These are phyloP conservation scores for Ochropacha duplaris DNA, from an alignment of 2,888 invertebrate genomes.

Conservation along the genomic window DNA sequence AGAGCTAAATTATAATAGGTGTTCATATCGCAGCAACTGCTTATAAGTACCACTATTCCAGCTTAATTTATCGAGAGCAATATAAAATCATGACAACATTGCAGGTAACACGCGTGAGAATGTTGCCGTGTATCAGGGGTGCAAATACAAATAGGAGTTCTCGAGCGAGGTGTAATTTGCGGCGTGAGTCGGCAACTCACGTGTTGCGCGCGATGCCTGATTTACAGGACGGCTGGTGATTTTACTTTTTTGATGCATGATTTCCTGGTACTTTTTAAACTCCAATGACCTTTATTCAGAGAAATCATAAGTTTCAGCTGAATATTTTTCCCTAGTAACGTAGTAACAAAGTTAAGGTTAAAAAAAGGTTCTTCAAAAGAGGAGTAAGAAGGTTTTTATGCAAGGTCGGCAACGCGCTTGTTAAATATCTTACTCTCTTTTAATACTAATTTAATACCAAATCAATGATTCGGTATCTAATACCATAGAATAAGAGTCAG, in stretches of 20 bases:
- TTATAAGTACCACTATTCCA: not conserved
- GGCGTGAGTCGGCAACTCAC: slow-evolving; percentile 36
- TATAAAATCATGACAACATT: not conserved
- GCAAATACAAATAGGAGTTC: slow-evolving; percentile 10
- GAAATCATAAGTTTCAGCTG: not conserved
- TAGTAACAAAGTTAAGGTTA: too few relatives aligned
- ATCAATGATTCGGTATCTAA: too few relatives aligned
- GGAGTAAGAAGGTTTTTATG: too few relatives aligned
- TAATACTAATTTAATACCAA: too few relatives aligned
- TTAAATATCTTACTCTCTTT: too few relatives aligned
- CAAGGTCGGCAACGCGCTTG: too few relatives aligned
- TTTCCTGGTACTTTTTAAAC: not conserved
- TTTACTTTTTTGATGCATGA: not conserved
- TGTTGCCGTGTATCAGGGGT: not conserved
- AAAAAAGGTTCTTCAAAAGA: too few relatives aligned
- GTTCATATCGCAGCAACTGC: not conserved
- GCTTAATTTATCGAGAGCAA: not conserved
- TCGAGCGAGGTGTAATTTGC: slow-evolving; percentile 29
- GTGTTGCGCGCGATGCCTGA: slow-evolving; percentile 26
- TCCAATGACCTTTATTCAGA: too few relatives aligned
- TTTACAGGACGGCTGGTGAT: not conserved
- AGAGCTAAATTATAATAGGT: not conserved
- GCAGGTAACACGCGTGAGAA: not conserved
- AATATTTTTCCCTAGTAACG: not conserved
- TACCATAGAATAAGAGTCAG: too few relatives aligned